Evolutionary conservation across 2,113 vertebrate genomes (phyloP), one percentile per base, ranked within the genome.

Genomic region (Hippocampus comes): DNA sequence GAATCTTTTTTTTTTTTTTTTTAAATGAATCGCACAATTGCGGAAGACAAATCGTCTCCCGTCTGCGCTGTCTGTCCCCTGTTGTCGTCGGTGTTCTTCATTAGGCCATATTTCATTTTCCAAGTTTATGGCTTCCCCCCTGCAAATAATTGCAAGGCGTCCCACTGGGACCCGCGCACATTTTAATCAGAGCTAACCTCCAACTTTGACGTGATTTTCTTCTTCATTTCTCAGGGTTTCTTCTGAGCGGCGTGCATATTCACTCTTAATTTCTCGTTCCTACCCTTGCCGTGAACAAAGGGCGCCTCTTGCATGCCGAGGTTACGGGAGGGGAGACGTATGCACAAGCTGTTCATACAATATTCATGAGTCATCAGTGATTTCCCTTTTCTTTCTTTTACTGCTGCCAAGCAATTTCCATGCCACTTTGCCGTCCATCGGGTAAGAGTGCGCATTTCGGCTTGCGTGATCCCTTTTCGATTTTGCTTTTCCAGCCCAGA

Each of bases 151-250:
- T 77, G 68, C 83, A 70, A 73, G 72, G 55, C 79, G 82, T 11
- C 77, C 76, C 78, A 25, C 73, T 27, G 59, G 79, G 74, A 84
- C 79, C 76, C 38, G 68, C 70, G 71, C 80, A 77, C 80, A 80
- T 83, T 89, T 87, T 90, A 91, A 80, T 88, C 84, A 89, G 63
- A 7, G 84, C 79, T 88, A 82, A 89, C 90, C 89, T 88, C 84
- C 59, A 84, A 72, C 61, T 88, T 89, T 88, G 87, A 87, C 89
- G 77, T 69, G 69, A 70, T 83, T 83, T 83, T 90, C 78, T 71
- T 73, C 81, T 86, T 88, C 71, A 82, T 89, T 90, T 76, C 75
- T 65, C 70, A 67, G 42, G 20, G 56, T 79, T 88, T 74, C 79
- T 86, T 82, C 76, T 72, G 82, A 86, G 78, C 86, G 79, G 70